Evolutionary conservation across 2,113 vertebrate species (phyloP), one percentile per base, ranked within the genome.

Genomic region (Stercorarius parasiticus): DNA sequence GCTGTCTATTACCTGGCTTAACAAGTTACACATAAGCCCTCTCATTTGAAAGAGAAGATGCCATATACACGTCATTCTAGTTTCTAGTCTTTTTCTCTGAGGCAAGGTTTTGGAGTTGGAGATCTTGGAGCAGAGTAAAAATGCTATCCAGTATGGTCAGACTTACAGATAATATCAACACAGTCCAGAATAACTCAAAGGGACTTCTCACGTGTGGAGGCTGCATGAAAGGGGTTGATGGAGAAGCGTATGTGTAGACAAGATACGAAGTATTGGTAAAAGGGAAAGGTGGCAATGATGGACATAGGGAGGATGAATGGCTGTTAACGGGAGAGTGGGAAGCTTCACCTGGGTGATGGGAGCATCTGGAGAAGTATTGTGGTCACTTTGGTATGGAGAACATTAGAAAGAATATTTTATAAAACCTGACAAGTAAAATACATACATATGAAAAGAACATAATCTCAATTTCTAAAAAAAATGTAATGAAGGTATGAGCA

Each of bases 361-460:
- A 53, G 10, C 36, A 38, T 15, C 14, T 27, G 30, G 10, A 49
- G 38, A 49, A 71, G 10, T 8, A 64, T 49, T 4, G 6, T 5
- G 2, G 13, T 29, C 42, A 29, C 19, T 67, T 52, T 23, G 27
- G 4, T 25, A 55, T 61, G 19, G 18, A 52, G 14, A 82, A 82
- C 8, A 17, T n/a, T 23, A 65, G 10, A 29, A 66, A 32, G 11
- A 59, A 55, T 6, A 7, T 2, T 84, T 89, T 34, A 14, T 36
- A 40, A 90, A 59, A 84, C 9, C 5, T 29, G 30, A 9, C 8
- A 42, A 38, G 34, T 27, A 71, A 66, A 86, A 42, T 10, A 40
- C 0, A 0, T 27, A 42, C 10, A 13, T 23, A 43, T 5, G 17
- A 72, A 83, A 83, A 59, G 23, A 29, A 2, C 1, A 2, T 16